Evolutionary conservation across 2,113 vertebrate genomes (phyloP).

Genomic region (Taurulus bubalis): DNA sequence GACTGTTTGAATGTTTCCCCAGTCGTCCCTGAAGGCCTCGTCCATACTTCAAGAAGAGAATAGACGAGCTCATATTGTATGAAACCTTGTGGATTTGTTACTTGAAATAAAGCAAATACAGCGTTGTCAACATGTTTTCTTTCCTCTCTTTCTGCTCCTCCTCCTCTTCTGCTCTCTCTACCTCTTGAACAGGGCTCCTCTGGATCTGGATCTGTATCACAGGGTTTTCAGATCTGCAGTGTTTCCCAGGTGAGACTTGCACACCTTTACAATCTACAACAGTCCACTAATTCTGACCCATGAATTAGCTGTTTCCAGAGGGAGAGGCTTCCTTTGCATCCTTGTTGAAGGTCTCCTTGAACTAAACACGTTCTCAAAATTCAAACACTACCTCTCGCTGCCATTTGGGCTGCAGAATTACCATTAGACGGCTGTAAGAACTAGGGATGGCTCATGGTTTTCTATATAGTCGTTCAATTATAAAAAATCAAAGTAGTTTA

Average conservation of each 20-base stretch:
- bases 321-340: background rate
- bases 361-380: background rate
- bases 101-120: background rate
- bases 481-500: no score
- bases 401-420: background rate
- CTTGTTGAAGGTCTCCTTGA: background rate
- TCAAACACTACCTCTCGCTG: background rate
- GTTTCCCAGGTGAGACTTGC: constrained; percentile 18
- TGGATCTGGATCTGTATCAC: background rate
- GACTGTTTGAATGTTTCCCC: background rate
- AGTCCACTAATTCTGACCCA: background rate
- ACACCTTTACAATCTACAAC: background rate
- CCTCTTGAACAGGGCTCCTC: background rate
- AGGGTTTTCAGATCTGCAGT: constrained; percentile 12
- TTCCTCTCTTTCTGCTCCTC: background rate
- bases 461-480: no score
- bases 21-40: background rate
- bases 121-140: background rate
- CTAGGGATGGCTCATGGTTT: no score
- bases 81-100: background rate
- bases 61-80: background rate
- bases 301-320: background rate
- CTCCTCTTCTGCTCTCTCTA: fast-evolving
- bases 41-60: background rate
- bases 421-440: background rate